Percentiles rank a stretch among this genome's conserved stretches.
Evolutionary conservation across 2,113 vertebrate genomes (phyloP).

Genomic region (Odocoileus hemionus): DNA sequence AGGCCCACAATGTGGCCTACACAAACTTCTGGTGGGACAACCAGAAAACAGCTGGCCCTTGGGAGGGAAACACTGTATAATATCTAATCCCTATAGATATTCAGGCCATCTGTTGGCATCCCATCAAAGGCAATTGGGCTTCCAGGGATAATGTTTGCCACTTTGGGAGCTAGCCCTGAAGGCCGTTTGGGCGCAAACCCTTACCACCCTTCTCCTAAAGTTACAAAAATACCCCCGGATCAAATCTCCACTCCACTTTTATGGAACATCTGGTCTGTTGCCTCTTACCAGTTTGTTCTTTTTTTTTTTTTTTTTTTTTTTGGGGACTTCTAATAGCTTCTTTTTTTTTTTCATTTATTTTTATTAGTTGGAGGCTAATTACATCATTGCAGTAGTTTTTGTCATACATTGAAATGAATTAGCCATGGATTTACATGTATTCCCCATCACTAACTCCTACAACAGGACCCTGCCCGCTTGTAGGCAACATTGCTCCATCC

Average conservation of each 20-base stretch:
- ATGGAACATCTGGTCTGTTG: background rate
- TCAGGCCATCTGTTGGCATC: background rate
- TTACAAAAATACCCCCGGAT: background rate
- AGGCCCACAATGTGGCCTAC: background rate
- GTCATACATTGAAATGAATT: too few relatives aligned
- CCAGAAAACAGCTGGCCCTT: background rate
- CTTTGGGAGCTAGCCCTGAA: background rate
- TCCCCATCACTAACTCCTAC: too few relatives aligned
- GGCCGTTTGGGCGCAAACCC: background rate
- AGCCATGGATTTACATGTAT: too few relatives aligned
- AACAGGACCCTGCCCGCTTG: background rate
- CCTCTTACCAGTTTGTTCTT: background rate
- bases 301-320: too few relatives aligned
- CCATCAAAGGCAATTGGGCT: background rate
- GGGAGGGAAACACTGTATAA: background rate
- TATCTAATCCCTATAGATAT: background rate
- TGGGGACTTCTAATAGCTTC: too few relatives aligned
- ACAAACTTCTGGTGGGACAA: background rate
- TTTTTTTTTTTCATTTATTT: too few relatives aligned
- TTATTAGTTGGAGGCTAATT: too few relatives aligned
- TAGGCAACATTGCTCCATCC: background rate
- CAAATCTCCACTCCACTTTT: background rate
- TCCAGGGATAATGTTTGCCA: background rate
- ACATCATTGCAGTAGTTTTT: too few relatives aligned
- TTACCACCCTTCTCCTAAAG: background rate